phyloP scores from a whole-genome alignment of 2,888 invertebrate species.

The Chromoteleia sp. region DNA sequence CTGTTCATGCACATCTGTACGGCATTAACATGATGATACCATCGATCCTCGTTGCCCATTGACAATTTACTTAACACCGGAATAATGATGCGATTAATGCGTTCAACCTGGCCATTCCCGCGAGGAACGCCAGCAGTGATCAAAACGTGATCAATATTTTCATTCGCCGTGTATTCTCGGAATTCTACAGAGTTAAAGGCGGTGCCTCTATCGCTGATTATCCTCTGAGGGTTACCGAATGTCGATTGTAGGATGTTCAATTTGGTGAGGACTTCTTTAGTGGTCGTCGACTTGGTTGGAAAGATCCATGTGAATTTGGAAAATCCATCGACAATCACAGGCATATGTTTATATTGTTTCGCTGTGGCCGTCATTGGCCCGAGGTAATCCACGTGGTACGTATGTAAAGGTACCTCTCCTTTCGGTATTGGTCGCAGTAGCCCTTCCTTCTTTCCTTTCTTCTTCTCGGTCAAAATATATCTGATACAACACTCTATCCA shows the following conservation, averaged over 20 bases:
- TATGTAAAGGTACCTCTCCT: slow-evolving; percentile 45
- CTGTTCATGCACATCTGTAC: slow-evolving; percentile 66
- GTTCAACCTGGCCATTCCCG: neutral
- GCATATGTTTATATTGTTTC: slow-evolving; percentile 52
- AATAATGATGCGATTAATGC: slow-evolving; percentile 52
- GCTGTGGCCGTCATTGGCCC: slow-evolving; percentile 37
- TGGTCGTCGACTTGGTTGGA: slow-evolving; percentile 53
- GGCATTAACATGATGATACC: slow-evolving; percentile 66
- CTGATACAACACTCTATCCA: slow-evolving; percentile 40
- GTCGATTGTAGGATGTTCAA: slow-evolving; percentile 33
- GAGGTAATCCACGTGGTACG: slow-evolving; percentile 56
- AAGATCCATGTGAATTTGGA: slow-evolving; percentile 59
- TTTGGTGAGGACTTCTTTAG: slow-evolving; percentile 43
- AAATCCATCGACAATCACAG: slow-evolving; percentile 55
- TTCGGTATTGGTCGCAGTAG: slow-evolving; percentile 44
- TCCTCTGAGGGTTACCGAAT: slow-evolving; percentile 59
- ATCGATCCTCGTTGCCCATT: slow-evolving; percentile 55
- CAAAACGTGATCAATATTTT: slow-evolving; percentile 44
- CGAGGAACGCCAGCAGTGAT: slow-evolving; percentile 8
- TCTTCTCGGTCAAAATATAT: slow-evolving; percentile 17
- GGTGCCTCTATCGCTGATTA: slow-evolving; percentile 56
- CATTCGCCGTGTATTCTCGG: slow-evolving; percentile 44
- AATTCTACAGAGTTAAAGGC: slow-evolving; percentile 45
- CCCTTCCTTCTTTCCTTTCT: slow-evolving; percentile 36
- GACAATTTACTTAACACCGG: slow-evolving; percentile 68